Conservation (phyloP, 2,113 vertebrate genomes). For the Macquaria australasica region DNA sequence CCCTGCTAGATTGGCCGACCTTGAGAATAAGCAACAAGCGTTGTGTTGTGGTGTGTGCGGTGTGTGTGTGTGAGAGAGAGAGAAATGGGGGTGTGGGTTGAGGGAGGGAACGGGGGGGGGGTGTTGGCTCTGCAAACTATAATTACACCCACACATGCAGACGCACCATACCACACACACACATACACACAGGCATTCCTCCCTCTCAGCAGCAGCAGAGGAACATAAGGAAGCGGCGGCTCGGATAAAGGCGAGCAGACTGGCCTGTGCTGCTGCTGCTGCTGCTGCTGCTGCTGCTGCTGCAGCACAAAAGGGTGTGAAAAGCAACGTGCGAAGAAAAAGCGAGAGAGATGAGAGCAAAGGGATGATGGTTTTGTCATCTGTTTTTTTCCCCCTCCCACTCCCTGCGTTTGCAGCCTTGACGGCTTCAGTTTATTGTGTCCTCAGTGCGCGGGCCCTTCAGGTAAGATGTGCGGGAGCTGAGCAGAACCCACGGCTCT, state of each 20-base stretch:
- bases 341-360: constrained; percentile 50
- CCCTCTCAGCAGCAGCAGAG: constrained; percentile 34
- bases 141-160: constrained; percentile 67
- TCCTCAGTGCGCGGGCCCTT: constrained; percentile 56
- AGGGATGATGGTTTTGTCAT: constrained; percentile 70
- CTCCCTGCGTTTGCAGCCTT: constrained; percentile 53
- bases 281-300: neutral
- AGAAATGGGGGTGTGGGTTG: neutral
- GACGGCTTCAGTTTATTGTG: constrained; percentile 58
- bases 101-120: neutral
- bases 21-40: constrained; percentile 67
- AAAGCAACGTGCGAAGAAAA: constrained; percentile 63
- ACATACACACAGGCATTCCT: constrained; percentile 50
- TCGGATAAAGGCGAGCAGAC: constrained; percentile 61
- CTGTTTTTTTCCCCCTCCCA: constrained; percentile 29
- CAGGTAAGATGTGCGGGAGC: constrained; percentile 53
- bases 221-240: constrained; percentile 56
- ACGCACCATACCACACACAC: constrained; percentile 43
- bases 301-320: constrained; percentile 71
- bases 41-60: constrained; percentile 22
- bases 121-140: constrained; percentile 50
- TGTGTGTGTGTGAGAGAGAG: constrained; percentile 5
- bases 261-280: constrained; percentile 31
- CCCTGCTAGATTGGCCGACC: constrained; percentile 62
- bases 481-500: constrained; percentile 38